Evolutionary conservation across 2,113 vertebrate species (phyloP), one percentile per base, ranked within the genome.

Genomic region (Chlorodrepanis virens): DNA sequence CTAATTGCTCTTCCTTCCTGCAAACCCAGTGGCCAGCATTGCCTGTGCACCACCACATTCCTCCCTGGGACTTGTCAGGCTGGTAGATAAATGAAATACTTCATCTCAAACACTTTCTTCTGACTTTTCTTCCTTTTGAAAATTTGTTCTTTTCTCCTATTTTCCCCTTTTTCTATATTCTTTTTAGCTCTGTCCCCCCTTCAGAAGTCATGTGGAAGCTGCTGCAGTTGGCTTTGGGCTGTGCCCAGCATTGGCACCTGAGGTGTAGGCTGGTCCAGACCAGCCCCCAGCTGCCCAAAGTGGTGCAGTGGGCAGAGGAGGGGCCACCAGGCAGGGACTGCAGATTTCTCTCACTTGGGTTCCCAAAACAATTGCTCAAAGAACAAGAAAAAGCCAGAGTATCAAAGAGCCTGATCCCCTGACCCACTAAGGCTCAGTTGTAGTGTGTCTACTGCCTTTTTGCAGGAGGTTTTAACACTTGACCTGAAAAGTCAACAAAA

Each of bases 381-480:
- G 56, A 72, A 20, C 50, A 61, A 77, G 74, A 74, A 78, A 93
- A 91, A 4, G 31, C 7, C 24, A 0, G 18, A 29, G 56, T 44
- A 78, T 82, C 56, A 40, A 79, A 90, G n/a, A 93, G 31, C 77
- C 52, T 6, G 0, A 29, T 52, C 21, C 92, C 75, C 89, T 70
- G 87, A 78, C 37, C 82, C 47, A 42, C 82, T 50, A 12, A 40
- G 80, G 74, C 92, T 95, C 68, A 35, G 40, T 52, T 68, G 95
- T 45, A 61, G 74, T 6, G 2, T 86, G 63, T 83, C 96, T 94
- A 14, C 95, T 81, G 91, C 91, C 83, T 83, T 96, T 97, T 96
- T 97, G 96, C 90, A 84, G 89, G 96, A 96, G 96, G 96, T 94
- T 95, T 97, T 97, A 96, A 97, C 97, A 97, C 94, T 97, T 97